Conservation (phyloP, 2,113 vertebrate genomes). For the Recurvirostra avosetta region DNA sequence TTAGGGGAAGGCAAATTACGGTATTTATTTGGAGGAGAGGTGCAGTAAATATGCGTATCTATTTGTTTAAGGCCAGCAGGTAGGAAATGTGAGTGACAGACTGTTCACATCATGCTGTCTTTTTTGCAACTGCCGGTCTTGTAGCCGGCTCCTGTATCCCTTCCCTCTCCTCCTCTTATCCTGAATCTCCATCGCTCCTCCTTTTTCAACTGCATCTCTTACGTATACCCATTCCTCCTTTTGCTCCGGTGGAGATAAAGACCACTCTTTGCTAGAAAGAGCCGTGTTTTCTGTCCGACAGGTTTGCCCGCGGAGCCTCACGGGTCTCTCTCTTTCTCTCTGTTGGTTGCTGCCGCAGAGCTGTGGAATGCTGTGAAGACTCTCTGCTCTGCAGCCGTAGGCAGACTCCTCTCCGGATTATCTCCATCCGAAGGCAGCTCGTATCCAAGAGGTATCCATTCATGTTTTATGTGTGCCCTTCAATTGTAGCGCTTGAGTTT, state of each 20-base stretch:
- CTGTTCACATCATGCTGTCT: neutral
- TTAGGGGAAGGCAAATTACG: neutral
- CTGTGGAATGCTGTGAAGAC: constrained; percentile 68
- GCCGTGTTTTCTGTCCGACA: fast-evolving
- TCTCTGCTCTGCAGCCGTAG: constrained; percentile 7
- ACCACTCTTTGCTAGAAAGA: neutral
- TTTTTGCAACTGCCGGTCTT: neutral
- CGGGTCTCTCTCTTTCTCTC: neutral
- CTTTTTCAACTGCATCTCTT: neutral
- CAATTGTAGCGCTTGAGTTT: neutral
- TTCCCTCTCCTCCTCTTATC: neutral
- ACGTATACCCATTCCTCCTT: neutral
- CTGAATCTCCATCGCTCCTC: neutral
- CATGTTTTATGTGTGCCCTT: neutral
- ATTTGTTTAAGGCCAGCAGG: neutral
- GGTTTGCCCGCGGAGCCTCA: neutral
- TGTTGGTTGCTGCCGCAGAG: neutral
- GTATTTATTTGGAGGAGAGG: neutral
- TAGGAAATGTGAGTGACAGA: neutral
- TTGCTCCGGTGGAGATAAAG: neutral
- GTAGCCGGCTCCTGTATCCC: neutral
- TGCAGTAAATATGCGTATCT: neutral
- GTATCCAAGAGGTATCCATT: constrained; percentile 21
- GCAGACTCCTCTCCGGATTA: neutral
- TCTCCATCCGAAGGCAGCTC: constrained; percentile 28